Conservation (phyloP, 1,140 invertebrate species). For the Pectinophora gossypiella region DNA sequence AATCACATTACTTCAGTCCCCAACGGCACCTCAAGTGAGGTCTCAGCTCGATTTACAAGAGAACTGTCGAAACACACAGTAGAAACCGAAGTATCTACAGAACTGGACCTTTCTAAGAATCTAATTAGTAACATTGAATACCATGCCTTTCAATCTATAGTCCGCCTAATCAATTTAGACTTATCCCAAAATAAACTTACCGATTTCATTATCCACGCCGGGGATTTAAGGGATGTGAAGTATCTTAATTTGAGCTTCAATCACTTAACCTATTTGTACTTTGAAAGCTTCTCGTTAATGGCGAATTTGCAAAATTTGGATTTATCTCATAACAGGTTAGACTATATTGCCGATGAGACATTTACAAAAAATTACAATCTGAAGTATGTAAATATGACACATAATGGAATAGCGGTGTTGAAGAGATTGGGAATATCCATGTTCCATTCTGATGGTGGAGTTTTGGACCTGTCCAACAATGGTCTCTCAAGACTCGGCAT, state of each 20-base stretch:
- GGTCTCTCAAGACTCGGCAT: slow-evolving; percentile 36
- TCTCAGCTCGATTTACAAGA: slow-evolving; percentile 19
- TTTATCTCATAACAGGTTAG: slow-evolving; percentile 49
- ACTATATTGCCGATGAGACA: slow-evolving; percentile 39
- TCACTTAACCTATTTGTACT: slow-evolving; percentile 37
- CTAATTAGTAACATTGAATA: slow-evolving; percentile 44
- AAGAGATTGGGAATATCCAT: slow-evolving; percentile 38
- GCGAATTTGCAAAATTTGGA: slow-evolving; percentile 52
- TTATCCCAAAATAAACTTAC: slow-evolving; percentile 48
- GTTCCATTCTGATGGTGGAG: slow-evolving; percentile 46
- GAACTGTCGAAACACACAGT: slow-evolving; percentile 19
- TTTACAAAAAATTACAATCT: slow-evolving; percentile 40
- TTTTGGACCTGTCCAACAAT: slow-evolving; percentile 55
- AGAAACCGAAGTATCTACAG: slow-evolving; percentile 34
- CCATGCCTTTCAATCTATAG: slow-evolving; percentile 46
- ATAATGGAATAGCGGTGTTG: slow-evolving; percentile 40
- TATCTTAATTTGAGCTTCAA: slow-evolving; percentile 58
- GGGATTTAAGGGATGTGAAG: slow-evolving; percentile 38
- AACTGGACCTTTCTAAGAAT: slow-evolving; percentile 52
- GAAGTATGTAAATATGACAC: slow-evolving; percentile 44
- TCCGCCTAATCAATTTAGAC: slow-evolving; percentile 38
- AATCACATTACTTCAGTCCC: slow-evolving; percentile 43
- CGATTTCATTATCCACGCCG: slow-evolving; percentile 41
- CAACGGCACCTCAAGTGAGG: slow-evolving; percentile 31
- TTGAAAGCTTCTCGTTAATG: slow-evolving; percentile 47